Percentiles rank a stretch among this genome's conserved stretches.
phyloP scores from a whole-genome alignment of 2,113 vertebrate genomes.

The Chamaea fasciata region DNA sequence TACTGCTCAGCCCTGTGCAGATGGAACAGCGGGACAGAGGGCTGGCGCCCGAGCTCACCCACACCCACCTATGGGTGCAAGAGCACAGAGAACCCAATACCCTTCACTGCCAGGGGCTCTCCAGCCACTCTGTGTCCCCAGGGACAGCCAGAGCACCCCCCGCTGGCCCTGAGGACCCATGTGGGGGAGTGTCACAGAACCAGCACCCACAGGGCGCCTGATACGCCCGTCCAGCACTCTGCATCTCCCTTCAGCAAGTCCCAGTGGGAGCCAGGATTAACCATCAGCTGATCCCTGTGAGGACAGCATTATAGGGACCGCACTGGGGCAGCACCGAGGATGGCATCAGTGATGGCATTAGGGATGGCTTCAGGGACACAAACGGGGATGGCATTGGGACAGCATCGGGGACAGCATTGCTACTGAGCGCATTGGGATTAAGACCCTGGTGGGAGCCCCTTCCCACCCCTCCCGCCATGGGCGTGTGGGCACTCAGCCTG shows the following conservation, averaged over 20 bases:
- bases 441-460: neutral
- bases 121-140: accelerated
- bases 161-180: accelerated
- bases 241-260: neutral
- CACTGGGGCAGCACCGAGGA: neutral
- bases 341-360: neutral
- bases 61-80: neutral
- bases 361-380: neutral
- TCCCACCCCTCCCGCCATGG: neutral
- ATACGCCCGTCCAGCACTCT: accelerated
- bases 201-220: neutral
- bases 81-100: accelerated
- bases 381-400: neutral
- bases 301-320: neutral
- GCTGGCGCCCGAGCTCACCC: neutral
- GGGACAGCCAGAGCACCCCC: neutral
- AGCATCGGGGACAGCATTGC: accelerated
- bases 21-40: neutral
- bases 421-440: neutral
- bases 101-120: neutral
- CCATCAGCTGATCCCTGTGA: neutral
- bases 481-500: accelerated
- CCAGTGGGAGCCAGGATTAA: neutral
- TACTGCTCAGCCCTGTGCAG: neutral
- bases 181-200: neutral